A percentile compares a stretch with the other conserved stretches of the same genome.
Evolutionary conservation across 2,888 invertebrate species (phyloP).

Genomic region (Nomada goodeniana): DNA sequence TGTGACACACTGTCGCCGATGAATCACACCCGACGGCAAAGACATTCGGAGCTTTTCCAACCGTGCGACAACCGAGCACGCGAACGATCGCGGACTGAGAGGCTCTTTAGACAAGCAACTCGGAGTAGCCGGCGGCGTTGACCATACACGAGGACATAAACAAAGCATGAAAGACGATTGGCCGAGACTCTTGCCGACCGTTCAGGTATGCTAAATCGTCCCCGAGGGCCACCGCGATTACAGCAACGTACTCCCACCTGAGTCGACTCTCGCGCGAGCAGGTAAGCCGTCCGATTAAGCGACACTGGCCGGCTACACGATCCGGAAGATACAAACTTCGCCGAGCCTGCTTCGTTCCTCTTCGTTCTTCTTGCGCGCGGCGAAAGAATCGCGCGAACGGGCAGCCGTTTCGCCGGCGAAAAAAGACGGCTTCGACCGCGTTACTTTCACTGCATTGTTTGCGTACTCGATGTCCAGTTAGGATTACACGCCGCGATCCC

Average conservation of each 20-base stretch:
- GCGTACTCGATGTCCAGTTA: conserved; percentile 16
- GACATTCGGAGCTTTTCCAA: not conserved
- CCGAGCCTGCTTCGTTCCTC: too few relatives aligned
- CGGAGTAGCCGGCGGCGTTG: conserved; percentile 54
- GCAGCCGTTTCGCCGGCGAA: not conserved
- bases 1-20: not conserved
- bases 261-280: too few relatives aligned
- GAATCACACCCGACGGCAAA: conserved; percentile 3
- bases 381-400: not conserved
- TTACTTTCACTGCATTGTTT: conserved; percentile 60
- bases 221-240: not conserved
- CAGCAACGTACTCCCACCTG: not conserved
- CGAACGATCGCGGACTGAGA: conserved; percentile 64
- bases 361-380: too few relatives aligned
- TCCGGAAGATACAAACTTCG: too few relatives aligned
- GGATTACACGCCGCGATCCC: not conserved
- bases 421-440: not conserved
- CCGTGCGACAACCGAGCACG: conserved; percentile 30
- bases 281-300: too few relatives aligned
- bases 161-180: conserved; percentile 69
- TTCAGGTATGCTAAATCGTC: conserved; percentile 50
- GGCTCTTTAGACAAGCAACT: conserved; percentile 53
- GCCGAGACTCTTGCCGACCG: conserved; percentile 68
- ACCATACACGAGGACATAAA: conserved; percentile 61
- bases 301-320: too few relatives aligned